Evolutionary conservation across 2,888 invertebrate species (phyloP).

Genomic region (Cataglyphis livida): DNA sequence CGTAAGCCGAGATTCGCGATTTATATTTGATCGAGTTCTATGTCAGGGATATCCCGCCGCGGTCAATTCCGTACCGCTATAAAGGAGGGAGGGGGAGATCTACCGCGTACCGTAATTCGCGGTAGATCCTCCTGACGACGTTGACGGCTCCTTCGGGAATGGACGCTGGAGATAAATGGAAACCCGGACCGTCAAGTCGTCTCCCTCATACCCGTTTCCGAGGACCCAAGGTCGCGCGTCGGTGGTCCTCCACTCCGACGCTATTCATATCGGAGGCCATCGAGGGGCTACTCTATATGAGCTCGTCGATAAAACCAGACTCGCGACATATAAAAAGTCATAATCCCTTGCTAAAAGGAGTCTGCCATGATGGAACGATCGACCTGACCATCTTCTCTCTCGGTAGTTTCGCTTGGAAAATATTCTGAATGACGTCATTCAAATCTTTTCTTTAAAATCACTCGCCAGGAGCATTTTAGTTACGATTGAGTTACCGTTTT

Average conservation of each 20-base stretch:
- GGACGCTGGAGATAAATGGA: constrained; percentile 73
- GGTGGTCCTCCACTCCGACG: background rate
- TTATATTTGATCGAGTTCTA: constrained; percentile 75
- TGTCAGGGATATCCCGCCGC: constrained; percentile 57
- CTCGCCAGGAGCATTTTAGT: background rate
- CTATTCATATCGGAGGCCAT: constrained; percentile 33
- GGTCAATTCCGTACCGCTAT: constrained; percentile 66
- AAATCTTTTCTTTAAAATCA: constrained; percentile 9
- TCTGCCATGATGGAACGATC: constrained; percentile 23
- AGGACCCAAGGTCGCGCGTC: constrained; percentile 32
- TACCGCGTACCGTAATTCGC: constrained; percentile 67
- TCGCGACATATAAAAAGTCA: constrained; percentile 54
- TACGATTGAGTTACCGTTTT: background rate
- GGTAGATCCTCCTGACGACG: constrained; percentile 72
- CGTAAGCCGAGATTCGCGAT: constrained; percentile 72
- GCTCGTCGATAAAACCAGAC: constrained; percentile 47
- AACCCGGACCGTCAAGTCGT: constrained; percentile 54
- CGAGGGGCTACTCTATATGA: constrained; percentile 15
- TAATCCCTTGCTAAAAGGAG: constrained; percentile 49
- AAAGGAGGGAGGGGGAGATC: constrained; percentile 40
- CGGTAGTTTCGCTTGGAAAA: constrained; percentile 15
- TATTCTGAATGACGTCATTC: constrained; percentile 8
- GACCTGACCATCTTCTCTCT: constrained; percentile 5
- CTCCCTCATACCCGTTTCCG: constrained; percentile 32
- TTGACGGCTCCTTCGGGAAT: constrained; percentile 74